Base-by-base conservation (phyloP, 2,888 invertebrate genomes). In the Geotrupes spiniger region DNA sequence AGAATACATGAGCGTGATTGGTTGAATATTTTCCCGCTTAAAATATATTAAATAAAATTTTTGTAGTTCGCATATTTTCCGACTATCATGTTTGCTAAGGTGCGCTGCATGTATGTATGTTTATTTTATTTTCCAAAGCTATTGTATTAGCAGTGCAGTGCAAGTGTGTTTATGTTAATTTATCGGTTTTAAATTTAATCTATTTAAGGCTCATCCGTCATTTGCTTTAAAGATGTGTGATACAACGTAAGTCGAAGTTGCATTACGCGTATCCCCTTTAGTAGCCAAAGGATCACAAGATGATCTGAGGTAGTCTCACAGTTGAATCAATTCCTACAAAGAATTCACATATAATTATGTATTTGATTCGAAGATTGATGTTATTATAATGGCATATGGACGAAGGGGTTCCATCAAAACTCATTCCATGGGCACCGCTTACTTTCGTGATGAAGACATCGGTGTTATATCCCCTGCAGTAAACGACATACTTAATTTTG, bases 361-460 rank as follows among this genome's bases (percentile, higher is more conserved):
- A 0, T 91, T 91, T 61, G 78, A 83, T 15, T 78, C 82, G 39
- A 78, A 78, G n/a, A 78, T 84, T 1, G 76, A 96, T 78, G 88
- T 92, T 0, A 96, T 95, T 2, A 90, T 96, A 46, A 70, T 96
- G 42, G 95, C 96, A 0, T 96, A 96, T 72, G 96, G 96, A 0
- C 95, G 96, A 73, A 96, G 95, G 0, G 95, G 92, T 1, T 92
- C 92, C 29, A 62, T 96, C 0, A 96, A 96, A 72, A 96, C 95
- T 0, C 85, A 86, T 69, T 89, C 93, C 0, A 96, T 96, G 95
- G 95, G 94, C 0, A 92, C 92, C 0, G 80, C 84, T 39, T 87
- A 87, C 56, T 76, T 77, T 15, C 82, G 82, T 1, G 78, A 79
- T 21, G 82, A 83, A 40, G 76, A 81, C 60, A 74, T 79, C 72